These are phyloP conservation scores for Gambusia holbrooki DNA, from an alignment of 2,113 vertebrate species.

Conservation along the genomic window DNA sequence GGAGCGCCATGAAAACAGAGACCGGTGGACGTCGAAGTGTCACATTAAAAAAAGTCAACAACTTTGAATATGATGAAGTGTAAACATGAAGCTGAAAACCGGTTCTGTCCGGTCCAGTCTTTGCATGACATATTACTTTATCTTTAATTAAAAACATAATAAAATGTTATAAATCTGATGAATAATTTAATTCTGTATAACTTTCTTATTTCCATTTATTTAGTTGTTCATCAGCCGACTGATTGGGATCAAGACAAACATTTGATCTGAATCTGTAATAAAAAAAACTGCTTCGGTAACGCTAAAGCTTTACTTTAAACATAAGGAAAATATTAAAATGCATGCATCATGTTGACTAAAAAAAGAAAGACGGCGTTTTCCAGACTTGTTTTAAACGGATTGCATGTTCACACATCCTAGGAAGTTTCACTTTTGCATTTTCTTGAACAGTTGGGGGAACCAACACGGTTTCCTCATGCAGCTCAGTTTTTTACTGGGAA, in stretches of 20 bases:
- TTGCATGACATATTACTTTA: neutral
- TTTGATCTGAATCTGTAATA: too few relatives aligned
- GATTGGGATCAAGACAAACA: neutral
- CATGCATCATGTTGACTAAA: neutral
- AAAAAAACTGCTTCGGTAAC: neutral
- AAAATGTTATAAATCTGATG: too few relatives aligned
- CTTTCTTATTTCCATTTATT: too few relatives aligned
- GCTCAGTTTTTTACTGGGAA: neutral
- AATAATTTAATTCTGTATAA: too few relatives aligned
- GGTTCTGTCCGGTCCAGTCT: too few relatives aligned
- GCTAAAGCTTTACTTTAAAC: neutral
- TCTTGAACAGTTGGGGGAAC: neutral
- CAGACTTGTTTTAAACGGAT: neutral
- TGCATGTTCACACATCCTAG: neutral
- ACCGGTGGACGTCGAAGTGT: too few relatives aligned
- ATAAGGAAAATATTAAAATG: neutral
- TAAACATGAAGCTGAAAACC: slow-evolving; percentile 8
- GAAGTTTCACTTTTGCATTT: neutral
- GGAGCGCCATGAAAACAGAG: too few relatives aligned
- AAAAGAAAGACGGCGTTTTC: too few relatives aligned
- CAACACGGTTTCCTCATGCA: neutral
- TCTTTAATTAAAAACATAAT: neutral
- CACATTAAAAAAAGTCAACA: slow-evolving; percentile 7
- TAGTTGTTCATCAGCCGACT: neutral
- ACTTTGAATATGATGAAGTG: neutral